Base-by-base conservation (phyloP, 2,888 invertebrate genomes). In the Lasioglossum zephyrum region DNA sequence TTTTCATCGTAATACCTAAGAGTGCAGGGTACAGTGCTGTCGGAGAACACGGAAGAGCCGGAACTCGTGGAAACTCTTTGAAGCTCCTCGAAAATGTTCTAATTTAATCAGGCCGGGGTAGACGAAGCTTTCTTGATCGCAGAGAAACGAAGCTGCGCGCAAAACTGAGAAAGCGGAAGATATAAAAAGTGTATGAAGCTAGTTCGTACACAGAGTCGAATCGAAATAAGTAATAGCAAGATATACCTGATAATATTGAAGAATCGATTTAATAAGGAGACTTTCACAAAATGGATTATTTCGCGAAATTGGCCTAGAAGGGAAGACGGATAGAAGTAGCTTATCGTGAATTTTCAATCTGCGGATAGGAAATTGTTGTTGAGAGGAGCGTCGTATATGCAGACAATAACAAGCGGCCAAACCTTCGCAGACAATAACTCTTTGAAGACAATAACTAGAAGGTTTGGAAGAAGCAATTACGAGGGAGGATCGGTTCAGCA, bases 1-100 rank as follows among this genome's bases (percentile, higher is more conserved):
- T 53, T 22, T 57, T 88, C 73, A 69, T 79, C 70, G 73, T 79
- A 73, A 90, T 91, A 89, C 92, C 92, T 92, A 92, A 92, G 90
- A 87, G 87, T 87, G 79, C 86, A 86, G 86, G 70, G 78, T 80
- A 70, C 44, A 73, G 83, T 86, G 87, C 86, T 87, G 86, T 44
- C 73, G 44, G 47, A 66, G 53, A 74, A 75, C 39, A 47, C 57
- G 22, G 6, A 16, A 11, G 39, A 73, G 41, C 79, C 2, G 66
- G 6, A 44, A 22, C 39, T 36, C 36, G 39, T 26, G 26, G 31
- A 36, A 47, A 41, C 69, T 39, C 39, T 39, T 39, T 4, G 69
- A n/a, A 11, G 31, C 18, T 66, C 36, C 36, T 36, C 66, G 66
- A 36, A 36, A 18, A 22, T n/a, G 22, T 22, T 66, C 36, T 3